A percentile compares a stretch with the other conserved stretches of the same genome.
Evolutionary conservation across 1,140 invertebrate genomes (phyloP).

Genomic region (Sitobion miscanthi): DNA sequence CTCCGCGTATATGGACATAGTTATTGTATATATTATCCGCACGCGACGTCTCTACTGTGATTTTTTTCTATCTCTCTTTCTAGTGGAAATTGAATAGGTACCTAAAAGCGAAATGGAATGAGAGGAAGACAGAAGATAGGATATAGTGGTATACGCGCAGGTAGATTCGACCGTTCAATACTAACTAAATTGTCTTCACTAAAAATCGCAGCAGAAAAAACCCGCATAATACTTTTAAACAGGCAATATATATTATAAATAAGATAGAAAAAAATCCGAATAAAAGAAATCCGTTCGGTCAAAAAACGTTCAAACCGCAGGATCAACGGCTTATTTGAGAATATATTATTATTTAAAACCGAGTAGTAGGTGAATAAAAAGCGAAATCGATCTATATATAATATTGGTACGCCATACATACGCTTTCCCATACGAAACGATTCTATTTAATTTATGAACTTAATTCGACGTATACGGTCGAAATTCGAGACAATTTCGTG

Average conservation of each 20-base stretch:
- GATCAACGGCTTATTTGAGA: neutral
- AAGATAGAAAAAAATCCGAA: neutral
- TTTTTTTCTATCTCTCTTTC: neutral
- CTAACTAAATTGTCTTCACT: neutral
- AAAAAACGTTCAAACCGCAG: neutral
- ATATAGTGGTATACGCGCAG: neutral
- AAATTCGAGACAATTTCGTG: neutral
- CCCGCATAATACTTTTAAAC: neutral
- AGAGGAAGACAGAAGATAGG: no score
- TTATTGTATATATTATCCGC: neutral
- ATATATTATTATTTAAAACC: constrained; percentile 1
- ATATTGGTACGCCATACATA: neutral
- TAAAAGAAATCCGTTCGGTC: neutral
- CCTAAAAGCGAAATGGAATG: neutral
- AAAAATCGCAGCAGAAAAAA: neutral
- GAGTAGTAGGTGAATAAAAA: neutral
- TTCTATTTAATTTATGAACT: constrained; percentile 18
- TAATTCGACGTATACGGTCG: neutral
- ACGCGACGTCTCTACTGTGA: neutral
- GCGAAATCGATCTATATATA: neutral
- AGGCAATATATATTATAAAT: neutral
- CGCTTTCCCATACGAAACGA: neutral
- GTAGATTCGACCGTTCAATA: neutral
- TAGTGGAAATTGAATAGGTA: neutral
- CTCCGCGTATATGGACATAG: neutral